These are phyloP conservation scores for Danio choprae DNA, from an alignment of 2,797 vertebrate genomes.

Conservation along the genomic window DNA sequence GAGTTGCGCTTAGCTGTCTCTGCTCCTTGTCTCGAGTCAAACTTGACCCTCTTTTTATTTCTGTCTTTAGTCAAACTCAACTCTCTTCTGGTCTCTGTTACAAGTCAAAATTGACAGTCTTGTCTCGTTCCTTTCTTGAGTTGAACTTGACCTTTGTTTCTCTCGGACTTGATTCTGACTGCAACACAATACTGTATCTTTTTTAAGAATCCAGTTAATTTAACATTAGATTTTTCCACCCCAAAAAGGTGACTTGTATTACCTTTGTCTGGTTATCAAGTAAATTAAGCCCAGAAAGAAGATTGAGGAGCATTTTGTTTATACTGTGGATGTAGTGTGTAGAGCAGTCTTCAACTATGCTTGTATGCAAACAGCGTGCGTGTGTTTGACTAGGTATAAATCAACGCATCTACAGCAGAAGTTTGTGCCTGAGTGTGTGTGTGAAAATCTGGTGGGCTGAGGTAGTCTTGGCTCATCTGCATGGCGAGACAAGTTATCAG, in stretches of 20 bases:
- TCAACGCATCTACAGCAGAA: slow-evolving; percentile 41
- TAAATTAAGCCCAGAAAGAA: not conserved
- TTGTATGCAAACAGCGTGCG: not conserved
- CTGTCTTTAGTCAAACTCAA: not conserved
- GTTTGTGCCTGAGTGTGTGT: slow-evolving; percentile 34
- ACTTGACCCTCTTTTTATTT: not conserved
- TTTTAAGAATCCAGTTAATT: not conserved
- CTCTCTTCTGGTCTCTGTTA: not conserved
- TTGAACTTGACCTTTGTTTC: too few relatives aligned
- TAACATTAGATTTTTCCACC: not conserved
- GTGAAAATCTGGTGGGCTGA: slow-evolving; percentile 47
- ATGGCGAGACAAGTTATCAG: slow-evolving; percentile 81
- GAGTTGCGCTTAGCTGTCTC: too few relatives aligned
- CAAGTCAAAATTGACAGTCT: not conserved
- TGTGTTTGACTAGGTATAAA: slow-evolving; percentile 29
- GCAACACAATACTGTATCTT: not conserved
- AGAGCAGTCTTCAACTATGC: not conserved
- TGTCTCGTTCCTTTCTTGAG: not conserved
- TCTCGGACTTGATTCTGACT: not conserved
- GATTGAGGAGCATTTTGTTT: not conserved
- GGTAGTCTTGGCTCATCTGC: slow-evolving; percentile 73
- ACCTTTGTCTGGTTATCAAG: not conserved
- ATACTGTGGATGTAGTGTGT: not conserved
- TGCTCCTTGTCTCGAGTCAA: not conserved
- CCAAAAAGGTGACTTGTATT: not conserved